Conservation (phyloP, 2,888 invertebrate species). For the Hemaris fuciformis region DNA sequence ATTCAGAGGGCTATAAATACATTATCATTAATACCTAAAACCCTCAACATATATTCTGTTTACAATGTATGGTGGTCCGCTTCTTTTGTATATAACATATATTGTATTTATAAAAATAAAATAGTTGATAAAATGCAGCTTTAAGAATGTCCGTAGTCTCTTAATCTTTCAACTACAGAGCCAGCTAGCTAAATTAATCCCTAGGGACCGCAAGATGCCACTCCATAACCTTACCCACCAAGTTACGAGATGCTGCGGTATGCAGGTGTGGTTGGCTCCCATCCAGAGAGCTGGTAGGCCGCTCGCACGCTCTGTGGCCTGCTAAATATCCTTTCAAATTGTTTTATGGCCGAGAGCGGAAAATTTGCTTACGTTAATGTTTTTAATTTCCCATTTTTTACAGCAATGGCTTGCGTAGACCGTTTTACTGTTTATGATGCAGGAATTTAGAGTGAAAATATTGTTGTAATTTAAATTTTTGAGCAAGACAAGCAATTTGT, state of each 20-base stretch:
- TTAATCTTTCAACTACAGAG: too few species aligned
- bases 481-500: too few species aligned
- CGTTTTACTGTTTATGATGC: background rate
- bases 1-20: too few species aligned
- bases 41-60: too few species aligned
- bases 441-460: too few species aligned
- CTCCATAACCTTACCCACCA: background rate
- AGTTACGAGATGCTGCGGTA: background rate
- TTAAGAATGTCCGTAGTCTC: too few species aligned
- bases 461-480: too few species aligned
- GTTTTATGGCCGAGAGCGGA: background rate
- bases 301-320: background rate
- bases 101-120: too few species aligned
- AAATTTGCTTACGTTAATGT: background rate
- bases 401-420: background rate
- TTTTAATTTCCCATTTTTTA: background rate
- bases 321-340: background rate
- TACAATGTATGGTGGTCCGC: too few species aligned
- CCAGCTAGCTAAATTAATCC: background rate
- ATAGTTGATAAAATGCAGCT: too few species aligned
- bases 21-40: too few species aligned
- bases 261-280: background rate
- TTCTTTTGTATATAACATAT: too few species aligned
- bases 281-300: background rate
- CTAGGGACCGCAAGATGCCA: background rate